Evolutionary conservation across 2,888 invertebrate genomes (phyloP).

Genomic region (Rhodophaea formosa): DNA sequence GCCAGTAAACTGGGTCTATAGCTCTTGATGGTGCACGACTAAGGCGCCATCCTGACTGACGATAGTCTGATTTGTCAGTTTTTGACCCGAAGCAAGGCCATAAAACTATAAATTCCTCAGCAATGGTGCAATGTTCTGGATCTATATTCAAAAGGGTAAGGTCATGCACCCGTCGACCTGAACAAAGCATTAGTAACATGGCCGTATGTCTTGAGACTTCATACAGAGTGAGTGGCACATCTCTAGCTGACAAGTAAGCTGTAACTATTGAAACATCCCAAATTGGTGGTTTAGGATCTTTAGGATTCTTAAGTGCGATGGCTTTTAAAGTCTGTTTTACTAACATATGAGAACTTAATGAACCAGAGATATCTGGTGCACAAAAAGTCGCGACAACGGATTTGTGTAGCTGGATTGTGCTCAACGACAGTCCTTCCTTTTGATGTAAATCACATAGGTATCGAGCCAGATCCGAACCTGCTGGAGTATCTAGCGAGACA

Average conservation of each 20-base stretch:
- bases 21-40: not conserved
- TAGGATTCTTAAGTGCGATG: slow-evolving; percentile 1
- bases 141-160: not conserved
- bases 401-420: slow-evolving; percentile 13
- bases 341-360: not conserved
- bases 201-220: not conserved
- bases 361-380: not conserved
- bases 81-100: slow-evolving; percentile 23
- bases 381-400: slow-evolving; percentile 11
- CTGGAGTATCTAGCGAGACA: not conserved
- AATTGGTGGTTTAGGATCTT: not conserved
- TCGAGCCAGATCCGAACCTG: no score
- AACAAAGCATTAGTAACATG: not conserved
- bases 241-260: not conserved
- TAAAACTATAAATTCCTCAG: not conserved
- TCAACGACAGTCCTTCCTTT: slow-evolving; percentile 17
- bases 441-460: slow-evolving; percentile 16
- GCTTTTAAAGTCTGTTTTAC: not conserved
- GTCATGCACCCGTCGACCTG: slow-evolving; percentile 8
- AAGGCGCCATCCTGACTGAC: slow-evolving; percentile 13
- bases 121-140: not conserved
- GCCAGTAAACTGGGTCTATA: slow-evolving; percentile 7
- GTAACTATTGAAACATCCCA: slow-evolving; percentile 12
- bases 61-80: slow-evolving; percentile 2
- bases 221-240: not conserved